Conservation (phyloP, 2,888 invertebrate genomes). For the Silvanus unidentatus region DNA sequence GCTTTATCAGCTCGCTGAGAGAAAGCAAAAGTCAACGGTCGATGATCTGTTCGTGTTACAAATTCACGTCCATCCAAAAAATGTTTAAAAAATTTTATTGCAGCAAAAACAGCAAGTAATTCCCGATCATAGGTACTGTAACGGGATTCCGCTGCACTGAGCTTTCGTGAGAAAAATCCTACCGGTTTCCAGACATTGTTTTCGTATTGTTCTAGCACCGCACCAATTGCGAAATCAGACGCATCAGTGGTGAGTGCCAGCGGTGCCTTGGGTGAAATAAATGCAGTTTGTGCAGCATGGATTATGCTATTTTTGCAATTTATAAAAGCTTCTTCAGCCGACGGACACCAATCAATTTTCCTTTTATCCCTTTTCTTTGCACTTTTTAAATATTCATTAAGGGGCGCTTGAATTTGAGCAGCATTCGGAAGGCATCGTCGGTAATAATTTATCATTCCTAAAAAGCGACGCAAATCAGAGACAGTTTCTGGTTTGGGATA, state of each 20-base stretch:
- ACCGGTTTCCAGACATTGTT: conserved; percentile 31
- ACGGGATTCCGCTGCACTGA: conserved; percentile 30
- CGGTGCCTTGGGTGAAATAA: conserved; percentile 19
- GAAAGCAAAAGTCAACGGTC: conserved; percentile 36
- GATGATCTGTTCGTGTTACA: conserved; percentile 34
- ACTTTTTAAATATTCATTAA: too few species aligned
- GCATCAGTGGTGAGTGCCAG: conserved; percentile 35
- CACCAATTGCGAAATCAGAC: conserved; percentile 26
- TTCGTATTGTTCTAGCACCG: conserved; percentile 12
- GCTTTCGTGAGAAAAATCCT: conserved; percentile 36
- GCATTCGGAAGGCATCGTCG: conserved; percentile 13
- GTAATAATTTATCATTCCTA: conserved; percentile 21
- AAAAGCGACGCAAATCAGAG: conserved; percentile 10
- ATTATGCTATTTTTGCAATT: conserved; percentile 9
- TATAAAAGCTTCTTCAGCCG: conserved; percentile 4
- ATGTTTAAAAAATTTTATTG: conserved; percentile 1
- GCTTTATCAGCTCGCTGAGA: conserved; percentile 25
- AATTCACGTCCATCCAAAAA: conserved; percentile 8
- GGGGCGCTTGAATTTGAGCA: conserved; percentile 8
- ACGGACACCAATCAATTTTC: too few species aligned
- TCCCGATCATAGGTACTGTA: conserved; percentile 33
- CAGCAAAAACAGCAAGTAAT: conserved; percentile 8
- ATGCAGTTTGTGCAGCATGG: conserved; percentile 9
- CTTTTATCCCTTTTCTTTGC: too few species aligned
- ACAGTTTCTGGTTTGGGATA: too few species aligned